A percentile compares a stretch with the other conserved stretches of the same genome.
Conservation (phyloP, 2,797 vertebrate genomes). For the Emys orbicularis region DNA sequence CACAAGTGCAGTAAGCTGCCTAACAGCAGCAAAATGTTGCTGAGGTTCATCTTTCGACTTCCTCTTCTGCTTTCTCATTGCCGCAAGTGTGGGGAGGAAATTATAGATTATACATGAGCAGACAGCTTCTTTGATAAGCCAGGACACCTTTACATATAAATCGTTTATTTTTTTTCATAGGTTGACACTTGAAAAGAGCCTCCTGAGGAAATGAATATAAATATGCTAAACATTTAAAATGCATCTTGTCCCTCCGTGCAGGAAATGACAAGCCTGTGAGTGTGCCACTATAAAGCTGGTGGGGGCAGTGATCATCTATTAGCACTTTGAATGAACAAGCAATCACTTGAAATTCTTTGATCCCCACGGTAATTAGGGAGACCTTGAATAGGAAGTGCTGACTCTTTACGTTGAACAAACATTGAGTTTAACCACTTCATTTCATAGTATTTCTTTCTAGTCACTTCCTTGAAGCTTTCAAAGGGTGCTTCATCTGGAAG, state of each 20-base stretch:
- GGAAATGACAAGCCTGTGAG: constrained; percentile 15
- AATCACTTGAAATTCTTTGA: constrained; percentile 57
- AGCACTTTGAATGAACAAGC: constrained; percentile 48
- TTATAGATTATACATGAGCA: background rate
- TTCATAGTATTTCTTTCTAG: constrained; percentile 55
- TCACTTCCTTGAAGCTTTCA: constrained; percentile 54
- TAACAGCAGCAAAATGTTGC: background rate
- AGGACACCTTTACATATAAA: background rate
- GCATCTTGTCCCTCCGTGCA: background rate
- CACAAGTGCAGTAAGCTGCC: background rate
- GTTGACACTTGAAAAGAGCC: background rate
- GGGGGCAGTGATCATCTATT: constrained; percentile 31
- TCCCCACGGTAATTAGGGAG: constrained; percentile 49
- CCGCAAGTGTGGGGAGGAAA: background rate
- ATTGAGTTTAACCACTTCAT: constrained; percentile 53
- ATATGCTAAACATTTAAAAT: background rate
- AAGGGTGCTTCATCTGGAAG: constrained; percentile 57
- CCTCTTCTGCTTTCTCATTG: background rate
- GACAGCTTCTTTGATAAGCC: background rate
- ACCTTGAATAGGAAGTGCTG: constrained; percentile 62
- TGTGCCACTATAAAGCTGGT: background rate
- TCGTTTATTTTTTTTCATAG: background rate
- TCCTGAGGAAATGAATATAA: background rate
- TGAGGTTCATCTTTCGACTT: background rate
- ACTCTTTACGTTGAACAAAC: constrained; percentile 48